Conservation (phyloP, 2,797 vertebrate species). For the Tadarida brasiliensis region DNA sequence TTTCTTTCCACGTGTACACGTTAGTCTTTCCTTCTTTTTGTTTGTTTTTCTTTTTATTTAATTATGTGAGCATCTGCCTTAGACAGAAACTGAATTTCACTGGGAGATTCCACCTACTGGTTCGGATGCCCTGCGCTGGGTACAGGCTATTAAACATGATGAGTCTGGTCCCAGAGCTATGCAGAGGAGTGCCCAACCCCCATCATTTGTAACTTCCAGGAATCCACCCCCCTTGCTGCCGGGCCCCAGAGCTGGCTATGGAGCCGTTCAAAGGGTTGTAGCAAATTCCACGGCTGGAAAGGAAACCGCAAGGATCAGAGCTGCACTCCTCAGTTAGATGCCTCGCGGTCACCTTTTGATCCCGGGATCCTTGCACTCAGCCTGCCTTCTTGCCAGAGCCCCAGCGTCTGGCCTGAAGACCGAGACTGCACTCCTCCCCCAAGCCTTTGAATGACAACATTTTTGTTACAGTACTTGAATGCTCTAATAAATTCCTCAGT, state of each 20-base stretch:
- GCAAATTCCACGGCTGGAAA: constrained; percentile 56
- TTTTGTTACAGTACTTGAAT: constrained; percentile 63
- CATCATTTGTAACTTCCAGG: constrained; percentile 64
- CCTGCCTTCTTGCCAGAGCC: constrained; percentile 59
- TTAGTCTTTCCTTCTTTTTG: neutral
- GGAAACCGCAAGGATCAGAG: constrained; percentile 64
- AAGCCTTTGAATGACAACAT: constrained; percentile 64
- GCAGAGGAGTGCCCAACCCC: constrained; percentile 8
- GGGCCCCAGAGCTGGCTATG: neutral
- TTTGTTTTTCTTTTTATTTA: constrained; percentile 17
- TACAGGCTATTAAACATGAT: constrained; percentile 38
- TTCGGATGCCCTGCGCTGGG: neutral
- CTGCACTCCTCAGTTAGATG: neutral
- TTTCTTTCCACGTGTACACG: neutral
- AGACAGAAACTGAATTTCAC: neutral
- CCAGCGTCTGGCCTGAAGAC: constrained; percentile 33
- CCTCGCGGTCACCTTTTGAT: constrained; percentile 77
- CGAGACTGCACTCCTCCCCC: constrained; percentile 40
- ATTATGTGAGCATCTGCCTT: neutral
- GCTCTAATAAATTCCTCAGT: constrained; percentile 72
- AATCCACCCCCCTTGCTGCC: constrained; percentile 27
- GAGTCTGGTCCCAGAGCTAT: neutral
- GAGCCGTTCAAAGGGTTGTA: constrained; percentile 64
- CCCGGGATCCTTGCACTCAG: constrained; percentile 47
- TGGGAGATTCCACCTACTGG: neutral